Percentiles rank a stretch among this genome's conserved stretches.
Evolutionary conservation across 2,888 invertebrate genomes (phyloP).

Genomic region (Plagodis pulveraria): DNA sequence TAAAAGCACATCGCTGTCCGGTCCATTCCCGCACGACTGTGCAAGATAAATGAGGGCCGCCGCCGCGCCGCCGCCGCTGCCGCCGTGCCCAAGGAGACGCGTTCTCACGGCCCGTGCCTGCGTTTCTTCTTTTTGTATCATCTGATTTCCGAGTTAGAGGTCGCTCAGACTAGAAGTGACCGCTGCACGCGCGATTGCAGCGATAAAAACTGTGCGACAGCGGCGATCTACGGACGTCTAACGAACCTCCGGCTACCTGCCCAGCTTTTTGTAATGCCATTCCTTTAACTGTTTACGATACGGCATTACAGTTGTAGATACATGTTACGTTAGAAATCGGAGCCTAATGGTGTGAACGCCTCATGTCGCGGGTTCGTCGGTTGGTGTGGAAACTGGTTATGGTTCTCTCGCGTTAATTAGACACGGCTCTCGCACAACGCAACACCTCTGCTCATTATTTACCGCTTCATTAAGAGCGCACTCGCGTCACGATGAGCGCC

Average conservation of each 20-base stretch:
- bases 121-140: constrained; percentile 77
- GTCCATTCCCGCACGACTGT: constrained; percentile 82
- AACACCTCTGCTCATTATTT: constrained; percentile 82
- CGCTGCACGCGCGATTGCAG: constrained; percentile 72
- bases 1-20: constrained; percentile 80
- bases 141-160: constrained; percentile 81
- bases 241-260: constrained; percentile 66
- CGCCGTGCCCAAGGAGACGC: constrained; percentile 68
- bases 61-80: constrained; percentile 42
- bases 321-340: constrained; percentile 49
- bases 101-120: constrained; percentile 83
- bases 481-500: constrained; percentile 73
- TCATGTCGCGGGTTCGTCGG: constrained; percentile 48
- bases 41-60: constrained; percentile 73
- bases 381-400: constrained; percentile 60
- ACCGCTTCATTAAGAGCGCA: constrained; percentile 83
- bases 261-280: constrained; percentile 52
- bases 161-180: constrained; percentile 76
- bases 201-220: constrained; percentile 73
- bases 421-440: constrained; percentile 69
- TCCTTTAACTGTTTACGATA: constrained; percentile 47
- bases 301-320: constrained; percentile 48
- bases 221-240: constrained; percentile 55
- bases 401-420: constrained; percentile 74
- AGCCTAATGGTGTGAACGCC: constrained; percentile 53